Conservation (phyloP, 2,113 vertebrate species). For the Sylvia atricapilla region DNA sequence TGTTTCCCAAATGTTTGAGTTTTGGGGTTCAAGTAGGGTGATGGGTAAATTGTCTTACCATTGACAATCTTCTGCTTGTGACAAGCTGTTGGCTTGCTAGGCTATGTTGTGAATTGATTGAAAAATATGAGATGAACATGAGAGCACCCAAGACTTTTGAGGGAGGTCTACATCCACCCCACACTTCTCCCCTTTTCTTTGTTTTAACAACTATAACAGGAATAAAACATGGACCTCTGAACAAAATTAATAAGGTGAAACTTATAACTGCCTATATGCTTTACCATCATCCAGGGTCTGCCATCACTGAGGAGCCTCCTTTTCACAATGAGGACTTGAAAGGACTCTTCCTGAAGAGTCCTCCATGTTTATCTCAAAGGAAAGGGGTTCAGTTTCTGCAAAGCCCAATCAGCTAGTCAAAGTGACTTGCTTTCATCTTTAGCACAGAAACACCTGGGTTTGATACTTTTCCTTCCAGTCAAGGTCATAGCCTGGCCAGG, state of each 20-base stretch:
- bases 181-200: neutral
- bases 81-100: neutral
- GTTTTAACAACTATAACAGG: neutral
- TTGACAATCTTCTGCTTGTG: neutral
- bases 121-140: neutral
- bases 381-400: neutral
- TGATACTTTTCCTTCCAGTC: too few species aligned
- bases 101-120: neutral
- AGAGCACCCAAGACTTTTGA: neutral
- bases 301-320: neutral
- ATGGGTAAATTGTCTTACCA: neutral
- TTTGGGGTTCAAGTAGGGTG: neutral
- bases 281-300: neutral
- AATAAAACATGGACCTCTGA: too few species aligned
- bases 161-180: neutral
- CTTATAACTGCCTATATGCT: too few species aligned
- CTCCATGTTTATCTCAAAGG: neutral
- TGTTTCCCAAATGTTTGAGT: neutral
- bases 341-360: neutral
- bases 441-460: neutral
- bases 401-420: neutral
- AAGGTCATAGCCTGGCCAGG: too few species aligned
- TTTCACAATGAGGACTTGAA: neutral
- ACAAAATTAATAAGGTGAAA: too few species aligned
- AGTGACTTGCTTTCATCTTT: neutral